A percentile compares a stretch with the other conserved stretches of the same genome.
Conservation (phyloP, 2,797 vertebrate species). For the Scarus forsteni region DNA sequence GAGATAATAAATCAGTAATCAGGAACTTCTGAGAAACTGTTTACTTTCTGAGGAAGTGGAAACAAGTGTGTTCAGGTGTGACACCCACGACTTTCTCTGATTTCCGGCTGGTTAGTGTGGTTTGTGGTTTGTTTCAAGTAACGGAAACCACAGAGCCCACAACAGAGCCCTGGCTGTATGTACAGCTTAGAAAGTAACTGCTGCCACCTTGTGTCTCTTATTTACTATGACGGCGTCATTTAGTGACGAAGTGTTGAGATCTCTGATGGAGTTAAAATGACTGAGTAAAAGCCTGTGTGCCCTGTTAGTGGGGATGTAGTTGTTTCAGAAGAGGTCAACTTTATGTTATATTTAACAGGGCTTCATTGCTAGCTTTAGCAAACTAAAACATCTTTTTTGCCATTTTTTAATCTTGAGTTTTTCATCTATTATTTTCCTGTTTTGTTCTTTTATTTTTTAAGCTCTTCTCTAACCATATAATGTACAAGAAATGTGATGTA, state of each 20-base stretch:
- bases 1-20: not conserved
- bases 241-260: too few relatives aligned
- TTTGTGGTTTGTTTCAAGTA: slow-evolving; percentile 11
- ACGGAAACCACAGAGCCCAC: not conserved
- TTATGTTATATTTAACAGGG: too few relatives aligned
- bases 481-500: too few relatives aligned
- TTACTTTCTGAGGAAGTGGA: not conserved
- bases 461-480: too few relatives aligned
- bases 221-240: not conserved
- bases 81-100: not conserved
- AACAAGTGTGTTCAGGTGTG: not conserved
- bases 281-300: too few relatives aligned
- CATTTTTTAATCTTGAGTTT: too few relatives aligned
- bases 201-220: slow-evolving; percentile 33
- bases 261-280: too few relatives aligned
- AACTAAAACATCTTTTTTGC: too few relatives aligned
- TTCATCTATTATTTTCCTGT: too few relatives aligned
- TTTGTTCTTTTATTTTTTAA: too few relatives aligned
- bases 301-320: not conserved
- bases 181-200: not conserved
- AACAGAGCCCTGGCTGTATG: not conserved
- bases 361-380: too few relatives aligned
- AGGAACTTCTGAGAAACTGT: not conserved
- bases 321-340: too few relatives aligned
- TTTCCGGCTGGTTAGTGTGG: slow-evolving; percentile 25